Evolutionary conservation across 2,888 invertebrate genomes (phyloP).

Genomic region (Megamerina dolium): DNA sequence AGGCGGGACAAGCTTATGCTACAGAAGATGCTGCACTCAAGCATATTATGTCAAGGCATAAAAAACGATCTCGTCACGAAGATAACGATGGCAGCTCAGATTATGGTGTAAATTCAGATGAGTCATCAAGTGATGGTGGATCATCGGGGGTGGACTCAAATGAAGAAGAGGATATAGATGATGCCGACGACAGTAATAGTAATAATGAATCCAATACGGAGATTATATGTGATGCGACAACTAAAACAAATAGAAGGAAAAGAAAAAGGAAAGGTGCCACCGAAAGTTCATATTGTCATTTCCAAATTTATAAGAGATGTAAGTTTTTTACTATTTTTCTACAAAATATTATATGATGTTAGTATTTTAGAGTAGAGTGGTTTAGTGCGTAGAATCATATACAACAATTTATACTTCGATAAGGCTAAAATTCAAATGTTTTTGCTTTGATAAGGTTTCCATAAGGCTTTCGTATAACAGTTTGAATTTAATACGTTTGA

Average conservation of each 20-base stretch:
- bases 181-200: background rate
- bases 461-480: too few relatives aligned
- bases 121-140: slow-evolving; percentile 25
- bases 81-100: slow-evolving; percentile 31
- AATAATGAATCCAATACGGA: background rate
- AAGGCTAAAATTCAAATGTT: too few relatives aligned
- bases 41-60: slow-evolving; percentile 22
- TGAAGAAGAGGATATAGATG: slow-evolving; percentile 11
- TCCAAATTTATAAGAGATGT: too few relatives aligned
- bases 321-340: too few relatives aligned
- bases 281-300: too few relatives aligned
- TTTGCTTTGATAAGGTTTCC: too few relatives aligned
- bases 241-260: background rate
- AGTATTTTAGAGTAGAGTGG: too few relatives aligned
- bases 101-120: slow-evolving; percentile 27
- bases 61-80: slow-evolving; percentile 16
- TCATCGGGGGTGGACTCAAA: slow-evolving; percentile 31
- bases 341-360: too few relatives aligned
- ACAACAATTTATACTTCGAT: too few relatives aligned
- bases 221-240: background rate
- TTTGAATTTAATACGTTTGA: too few relatives aligned
- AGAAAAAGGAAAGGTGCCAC: too few relatives aligned
- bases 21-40: slow-evolving; percentile 17
- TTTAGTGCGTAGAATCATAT: too few relatives aligned
- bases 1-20: slow-evolving; percentile 12